A percentile compares a stretch with the other conserved stretches of the same genome.
Conservation (phyloP, 2,113 vertebrate genomes). For the Atrichornis clamosus region DNA sequence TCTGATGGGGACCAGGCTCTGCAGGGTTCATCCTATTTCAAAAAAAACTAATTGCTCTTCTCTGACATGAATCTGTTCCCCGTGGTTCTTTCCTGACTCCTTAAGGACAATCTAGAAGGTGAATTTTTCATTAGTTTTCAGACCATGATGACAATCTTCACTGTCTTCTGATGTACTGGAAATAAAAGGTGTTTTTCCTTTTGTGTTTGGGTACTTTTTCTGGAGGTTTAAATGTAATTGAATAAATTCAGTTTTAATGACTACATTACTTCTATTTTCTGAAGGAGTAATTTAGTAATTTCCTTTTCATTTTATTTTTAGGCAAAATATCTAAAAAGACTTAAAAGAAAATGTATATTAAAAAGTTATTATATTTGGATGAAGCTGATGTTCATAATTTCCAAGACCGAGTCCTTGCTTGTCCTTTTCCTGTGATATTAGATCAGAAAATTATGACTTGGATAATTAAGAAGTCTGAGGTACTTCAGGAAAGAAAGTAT, state of each 20-base stretch:
- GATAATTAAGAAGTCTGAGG: constrained; percentile 15
- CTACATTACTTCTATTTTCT: not conserved
- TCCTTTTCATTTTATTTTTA: not conserved
- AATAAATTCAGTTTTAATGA: not conserved
- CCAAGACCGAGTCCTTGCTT: not conserved
- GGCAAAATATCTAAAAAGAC: not conserved
- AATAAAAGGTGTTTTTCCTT: not conserved
- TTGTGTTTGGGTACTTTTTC: not conserved
- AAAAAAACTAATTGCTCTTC: not conserved
- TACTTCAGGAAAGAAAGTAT: not conserved
- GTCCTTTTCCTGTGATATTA: not conserved
- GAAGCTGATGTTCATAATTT: not conserved
- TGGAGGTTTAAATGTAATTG: not conserved
- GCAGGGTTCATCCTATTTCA: not conserved
- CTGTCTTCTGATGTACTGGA: not conserved
- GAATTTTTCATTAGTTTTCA: not conserved
- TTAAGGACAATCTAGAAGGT: not conserved
- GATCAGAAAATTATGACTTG: not conserved
- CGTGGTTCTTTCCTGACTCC: not conserved
- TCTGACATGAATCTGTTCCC: not conserved
- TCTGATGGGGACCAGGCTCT: not conserved
- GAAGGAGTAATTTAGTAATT: not conserved
- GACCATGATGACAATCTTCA: not conserved
- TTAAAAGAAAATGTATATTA: not conserved
- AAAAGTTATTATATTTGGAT: not conserved